Evolutionary conservation across 2,113 vertebrate species (phyloP).

Genomic region (Canis aureus): DNA sequence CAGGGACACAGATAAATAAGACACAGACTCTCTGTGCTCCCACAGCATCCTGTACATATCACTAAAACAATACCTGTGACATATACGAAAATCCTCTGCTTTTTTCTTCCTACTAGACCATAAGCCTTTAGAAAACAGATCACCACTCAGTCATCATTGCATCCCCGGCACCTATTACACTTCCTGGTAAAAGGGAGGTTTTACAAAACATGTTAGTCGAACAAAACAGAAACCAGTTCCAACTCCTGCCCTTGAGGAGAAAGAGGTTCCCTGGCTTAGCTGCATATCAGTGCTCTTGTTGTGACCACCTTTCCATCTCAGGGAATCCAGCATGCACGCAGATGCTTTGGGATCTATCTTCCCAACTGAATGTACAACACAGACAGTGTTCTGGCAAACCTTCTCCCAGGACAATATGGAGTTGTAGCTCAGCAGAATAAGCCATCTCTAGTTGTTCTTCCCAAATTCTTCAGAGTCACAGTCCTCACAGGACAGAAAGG

Average conservation of each 20-base stretch:
- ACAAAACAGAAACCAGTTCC: slow-evolving; percentile 40
- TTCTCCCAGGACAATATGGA: neutral
- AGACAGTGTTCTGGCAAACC: neutral
- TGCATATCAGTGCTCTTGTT: neutral
- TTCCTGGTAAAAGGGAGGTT: neutral
- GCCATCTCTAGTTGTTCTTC: neutral
- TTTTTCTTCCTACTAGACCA: neutral
- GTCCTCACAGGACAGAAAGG: neutral
- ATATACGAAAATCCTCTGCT: neutral
- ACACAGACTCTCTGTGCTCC: neutral
- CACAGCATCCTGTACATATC: neutral
- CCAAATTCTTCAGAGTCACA: neutral
- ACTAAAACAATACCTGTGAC: neutral
- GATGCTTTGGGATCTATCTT: neutral
- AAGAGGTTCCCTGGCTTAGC: neutral
- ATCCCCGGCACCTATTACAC: neutral
- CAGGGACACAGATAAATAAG: neutral
- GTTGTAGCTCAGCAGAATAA: neutral
- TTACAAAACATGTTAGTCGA: neutral
- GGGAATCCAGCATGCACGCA: neutral
- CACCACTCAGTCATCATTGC: neutral
- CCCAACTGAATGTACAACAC: neutral
- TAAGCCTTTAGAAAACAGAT: neutral
- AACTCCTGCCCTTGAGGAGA: neutral
- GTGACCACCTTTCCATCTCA: neutral